Evolutionary conservation across 2,888 invertebrate genomes (phyloP), one percentile per base, ranked within the genome.

Genomic region (Lacanobia oleracea): DNA sequence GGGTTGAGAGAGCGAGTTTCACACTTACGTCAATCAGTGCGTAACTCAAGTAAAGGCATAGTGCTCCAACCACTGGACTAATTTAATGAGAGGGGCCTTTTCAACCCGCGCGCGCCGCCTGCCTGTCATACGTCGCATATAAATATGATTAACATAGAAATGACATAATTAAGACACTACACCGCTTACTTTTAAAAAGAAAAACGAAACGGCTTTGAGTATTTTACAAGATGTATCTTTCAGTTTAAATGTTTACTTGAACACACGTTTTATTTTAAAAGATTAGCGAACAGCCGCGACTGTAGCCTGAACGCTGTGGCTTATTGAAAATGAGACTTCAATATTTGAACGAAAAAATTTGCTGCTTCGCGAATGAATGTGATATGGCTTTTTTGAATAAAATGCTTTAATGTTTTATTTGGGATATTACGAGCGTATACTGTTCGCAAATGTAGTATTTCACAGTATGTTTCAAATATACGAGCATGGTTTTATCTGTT

Each of bases 71-170:
- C 94, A 92, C 92, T 92, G 94, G 89, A 93, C 92, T 94, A 95
- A 95, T 95, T 95, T 95, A 95, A 95, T 94, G 95, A 95, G 90
- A 94, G 92, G 91, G 87, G 89, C 90, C 92, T 91, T 93, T 94
- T 91, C 91, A 92, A 62, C 84, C 78, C 83, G 65, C 75, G 85
- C 75, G 87, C 89, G 85, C 67, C 77, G 80, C 81, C 76, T 65
- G 72, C 78, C 75, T 80, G 80, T 83, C 83, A 70, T 79, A 83
- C 84, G 76, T 77, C 72, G 71, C 81, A 87, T 87, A 88, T 87
- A 88, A 89, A 90, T 89, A 83, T 87, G 77, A 88, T 90, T 89
- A 86, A 86, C 86, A 87, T 86, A 86, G 87, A 87, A 90, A 86
- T 87, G 79, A 86, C 86, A 86, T 87, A 87, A 90, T 90, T 89